Conservation (phyloP, 2,888 invertebrate genomes). For the Xestoiulus laeticollis region DNA sequence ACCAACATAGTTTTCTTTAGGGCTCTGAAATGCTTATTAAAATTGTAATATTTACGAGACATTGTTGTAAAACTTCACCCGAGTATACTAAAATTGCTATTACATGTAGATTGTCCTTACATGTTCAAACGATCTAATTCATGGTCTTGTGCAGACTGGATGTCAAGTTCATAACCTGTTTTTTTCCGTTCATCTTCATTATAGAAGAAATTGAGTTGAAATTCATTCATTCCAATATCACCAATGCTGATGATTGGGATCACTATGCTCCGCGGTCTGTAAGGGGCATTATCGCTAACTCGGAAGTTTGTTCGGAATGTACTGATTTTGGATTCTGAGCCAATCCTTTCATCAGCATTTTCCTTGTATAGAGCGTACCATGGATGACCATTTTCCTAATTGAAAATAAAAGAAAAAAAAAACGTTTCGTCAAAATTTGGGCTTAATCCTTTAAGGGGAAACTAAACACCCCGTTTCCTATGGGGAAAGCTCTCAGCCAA, state of each 20-base stretch:
- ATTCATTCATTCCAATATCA: background rate
- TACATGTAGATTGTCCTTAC: background rate
- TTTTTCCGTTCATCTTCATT: background rate
- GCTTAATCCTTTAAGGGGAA: too few relatives aligned
- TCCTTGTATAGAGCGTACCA: background rate
- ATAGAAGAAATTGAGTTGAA: background rate
- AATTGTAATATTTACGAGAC: too few relatives aligned
- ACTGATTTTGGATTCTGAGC: background rate
- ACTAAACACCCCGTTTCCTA: too few relatives aligned
- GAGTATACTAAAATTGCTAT: too few relatives aligned
- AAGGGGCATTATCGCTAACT: background rate
- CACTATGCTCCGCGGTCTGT: background rate
- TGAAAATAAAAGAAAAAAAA: too few relatives aligned
- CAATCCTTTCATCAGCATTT: background rate
- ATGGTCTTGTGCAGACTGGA: background rate
- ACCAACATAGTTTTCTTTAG: too few relatives aligned
- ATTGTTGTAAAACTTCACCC: too few relatives aligned
- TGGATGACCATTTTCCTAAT: background rate
- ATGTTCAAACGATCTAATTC: background rate
- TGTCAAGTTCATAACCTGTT: background rate
- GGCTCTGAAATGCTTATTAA: too few relatives aligned
- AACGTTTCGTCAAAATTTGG: too few relatives aligned
- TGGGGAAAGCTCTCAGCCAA: too few relatives aligned
- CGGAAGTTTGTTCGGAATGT: background rate
- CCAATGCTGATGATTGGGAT: background rate